A percentile compares a stretch with the other conserved stretches of the same genome.
Evolutionary conservation across 92 coral and sea anemone species (phyloP).

Genomic region (Siderastrea siderea): DNA sequence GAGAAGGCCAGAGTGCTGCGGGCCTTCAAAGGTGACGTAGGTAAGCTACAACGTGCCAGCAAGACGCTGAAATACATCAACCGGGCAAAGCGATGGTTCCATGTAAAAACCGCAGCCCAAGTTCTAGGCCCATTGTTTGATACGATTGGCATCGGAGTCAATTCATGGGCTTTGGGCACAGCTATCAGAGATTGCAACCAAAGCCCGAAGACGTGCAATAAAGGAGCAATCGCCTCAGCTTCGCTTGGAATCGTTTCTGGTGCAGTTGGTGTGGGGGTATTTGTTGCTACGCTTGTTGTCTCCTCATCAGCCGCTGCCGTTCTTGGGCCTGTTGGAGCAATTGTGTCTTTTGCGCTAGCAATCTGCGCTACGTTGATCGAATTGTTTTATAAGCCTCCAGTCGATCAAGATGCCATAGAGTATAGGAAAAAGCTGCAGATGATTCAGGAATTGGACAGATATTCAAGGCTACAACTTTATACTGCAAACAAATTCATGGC

Average conservation of each 20-base stretch:
- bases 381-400: not conserved
- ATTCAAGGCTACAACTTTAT: constrained; percentile 1
- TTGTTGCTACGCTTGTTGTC: not conserved
- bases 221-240: not conserved
- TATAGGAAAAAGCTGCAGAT: not conserved
- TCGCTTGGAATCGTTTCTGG: constrained; percentile 1
- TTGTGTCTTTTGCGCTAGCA: not conserved
- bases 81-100: constrained; percentile 11
- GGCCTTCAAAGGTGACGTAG: not conserved
- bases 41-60: not conserved
- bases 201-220: not conserved
- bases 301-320: not conserved
- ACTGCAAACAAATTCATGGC: not conserved
- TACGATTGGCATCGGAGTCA: not conserved
- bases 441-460: not conserved
- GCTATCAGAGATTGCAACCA: not conserved
- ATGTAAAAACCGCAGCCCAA: not conserved
- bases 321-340: not conserved
- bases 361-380: not conserved
- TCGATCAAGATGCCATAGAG: not conserved
- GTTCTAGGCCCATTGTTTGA: constrained; percentile 16
- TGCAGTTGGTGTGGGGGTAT: not conserved
- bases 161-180: constrained; percentile 20
- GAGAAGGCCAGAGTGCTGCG: not conserved
- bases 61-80: constrained; percentile 16